A percentile compares a stretch with the other conserved stretches of the same genome.
Evolutionary conservation across 2,888 invertebrate species (phyloP).

Genomic region (Trachelus stipa): DNA sequence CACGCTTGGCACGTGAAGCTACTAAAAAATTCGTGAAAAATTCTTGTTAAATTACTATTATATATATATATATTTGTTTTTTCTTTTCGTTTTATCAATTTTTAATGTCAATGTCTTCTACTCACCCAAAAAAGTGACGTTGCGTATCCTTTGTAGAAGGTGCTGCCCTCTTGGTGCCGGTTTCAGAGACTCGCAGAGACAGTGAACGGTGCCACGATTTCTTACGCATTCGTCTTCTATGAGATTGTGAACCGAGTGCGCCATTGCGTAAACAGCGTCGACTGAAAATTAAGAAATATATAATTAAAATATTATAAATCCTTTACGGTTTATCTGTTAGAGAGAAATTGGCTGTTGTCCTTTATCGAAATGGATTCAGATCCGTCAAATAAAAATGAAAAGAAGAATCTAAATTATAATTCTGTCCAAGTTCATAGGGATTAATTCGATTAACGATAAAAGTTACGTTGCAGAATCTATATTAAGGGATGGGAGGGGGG

Average conservation of each 20-base stretch:
- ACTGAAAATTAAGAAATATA: constrained; percentile 64
- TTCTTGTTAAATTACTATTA: no score
- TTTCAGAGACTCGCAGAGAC: constrained; percentile 66
- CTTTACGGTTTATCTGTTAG: background rate
- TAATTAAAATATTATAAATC: background rate
- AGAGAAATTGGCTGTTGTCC: background rate
- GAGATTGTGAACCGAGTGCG: constrained; percentile 76
- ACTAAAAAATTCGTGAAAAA: no score
- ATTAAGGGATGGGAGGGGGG: no score
- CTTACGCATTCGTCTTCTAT: constrained; percentile 71
- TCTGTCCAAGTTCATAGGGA: background rate
- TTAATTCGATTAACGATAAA: constrained; percentile 10
- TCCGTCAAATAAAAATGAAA: background rate
- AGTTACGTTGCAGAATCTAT: background rate
- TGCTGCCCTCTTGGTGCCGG: constrained; percentile 70
- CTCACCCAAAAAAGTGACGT: constrained; percentile 71
- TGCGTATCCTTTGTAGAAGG: constrained; percentile 73
- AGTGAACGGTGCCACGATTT: constrained; percentile 54
- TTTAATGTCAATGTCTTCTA: background rate
- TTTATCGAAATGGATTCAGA: background rate
- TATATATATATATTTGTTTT: no score
- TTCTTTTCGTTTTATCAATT: no score
- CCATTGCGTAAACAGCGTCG: constrained; percentile 83
- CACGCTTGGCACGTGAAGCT: no score
- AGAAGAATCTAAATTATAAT: background rate